phyloP scores from a whole-genome alignment of 2,797 vertebrate species.

The Oreochromis mossambicus region DNA sequence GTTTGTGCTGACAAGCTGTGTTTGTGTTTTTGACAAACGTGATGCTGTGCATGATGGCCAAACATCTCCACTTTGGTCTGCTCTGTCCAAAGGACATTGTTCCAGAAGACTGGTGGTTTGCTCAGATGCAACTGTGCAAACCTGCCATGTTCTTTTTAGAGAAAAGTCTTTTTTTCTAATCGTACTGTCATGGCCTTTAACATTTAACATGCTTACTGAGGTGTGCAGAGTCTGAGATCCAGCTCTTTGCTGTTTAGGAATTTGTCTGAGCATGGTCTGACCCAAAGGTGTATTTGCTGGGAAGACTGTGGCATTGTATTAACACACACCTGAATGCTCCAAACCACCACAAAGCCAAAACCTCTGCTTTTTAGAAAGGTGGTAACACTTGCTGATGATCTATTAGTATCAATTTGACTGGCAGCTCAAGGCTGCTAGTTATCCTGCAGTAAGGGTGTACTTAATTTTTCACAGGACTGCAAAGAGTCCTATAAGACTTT shows the following conservation, averaged over 20 bases:
- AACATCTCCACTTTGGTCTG: not conserved
- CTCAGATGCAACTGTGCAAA: not conserved
- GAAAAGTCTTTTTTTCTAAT: not conserved
- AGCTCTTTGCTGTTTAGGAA: not conserved
- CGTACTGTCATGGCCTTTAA: not conserved
- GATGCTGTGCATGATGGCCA: not conserved
- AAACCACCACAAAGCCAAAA: not conserved
- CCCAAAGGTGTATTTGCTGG: rapidly evolving
- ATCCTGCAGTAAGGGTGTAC: not conserved
- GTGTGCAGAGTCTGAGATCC: not conserved
- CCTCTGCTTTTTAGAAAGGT: not conserved
- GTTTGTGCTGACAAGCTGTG: not conserved
- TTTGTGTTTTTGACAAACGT: not conserved
- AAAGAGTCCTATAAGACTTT: not conserved
- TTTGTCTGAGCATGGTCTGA: not conserved
- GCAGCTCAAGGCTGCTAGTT: not conserved
- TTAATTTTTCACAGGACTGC: not conserved
- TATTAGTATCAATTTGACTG: not conserved
- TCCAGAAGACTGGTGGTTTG: not conserved
- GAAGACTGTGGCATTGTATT: not conserved
- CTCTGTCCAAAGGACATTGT: not conserved
- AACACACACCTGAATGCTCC: not conserved
- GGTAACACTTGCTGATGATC: not conserved
- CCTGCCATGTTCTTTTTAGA: not conserved
- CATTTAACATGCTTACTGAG: not conserved